Base-by-base conservation (phyloP, 2,113 vertebrate genomes). In the Thamnaconus septentrionalis region DNA sequence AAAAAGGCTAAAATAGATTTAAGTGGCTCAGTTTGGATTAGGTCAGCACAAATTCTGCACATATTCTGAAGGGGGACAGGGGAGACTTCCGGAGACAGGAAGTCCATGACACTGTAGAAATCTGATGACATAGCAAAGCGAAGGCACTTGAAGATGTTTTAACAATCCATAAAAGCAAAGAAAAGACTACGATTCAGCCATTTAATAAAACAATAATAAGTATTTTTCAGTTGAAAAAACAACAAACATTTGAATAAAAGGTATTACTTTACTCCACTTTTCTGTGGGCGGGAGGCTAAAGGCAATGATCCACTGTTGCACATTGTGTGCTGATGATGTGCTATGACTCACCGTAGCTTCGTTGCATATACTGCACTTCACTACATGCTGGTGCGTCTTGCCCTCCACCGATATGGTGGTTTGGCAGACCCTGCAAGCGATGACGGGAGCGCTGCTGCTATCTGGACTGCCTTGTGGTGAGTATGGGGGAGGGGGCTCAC, bases 371-470 rank as follows among this genome's bases (percentile, higher is more conserved):
- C 48, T 59, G 65, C 91, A 92, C 76, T 91, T 91, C 65, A 92
- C 87, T 67, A 92, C 91, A 9, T 91, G 90, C 74, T 91, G 91
- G 76, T 91, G 91, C 9, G 64, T 67, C 78, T 91, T 92, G 4
- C 90, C 90, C 75, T 90, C 89, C 73, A 92, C 87, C 0, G 81
- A 86, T 47, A 92, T 91, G 76, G 85, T 55, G 47, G 76, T 84
- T 84, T 91, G 91, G 61, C 91, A 92, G 11, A 91, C 91, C 1
- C 91, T 75, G 68, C 91, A 92, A 82, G 81, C 86, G 86, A 91
- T 89, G 75, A 90, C 56, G 0, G 81, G 69, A 4, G 77, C 81
- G 49, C 78, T 86, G 85, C 79, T 47, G 63, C 85, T 87, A 66
- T 87, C 89, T 0, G 87, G 85, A 73, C 87, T 89, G 61, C 77